Evolutionary conservation across 2,888 invertebrate species (phyloP).

Genomic region (Drosophila tanythrix): DNA sequence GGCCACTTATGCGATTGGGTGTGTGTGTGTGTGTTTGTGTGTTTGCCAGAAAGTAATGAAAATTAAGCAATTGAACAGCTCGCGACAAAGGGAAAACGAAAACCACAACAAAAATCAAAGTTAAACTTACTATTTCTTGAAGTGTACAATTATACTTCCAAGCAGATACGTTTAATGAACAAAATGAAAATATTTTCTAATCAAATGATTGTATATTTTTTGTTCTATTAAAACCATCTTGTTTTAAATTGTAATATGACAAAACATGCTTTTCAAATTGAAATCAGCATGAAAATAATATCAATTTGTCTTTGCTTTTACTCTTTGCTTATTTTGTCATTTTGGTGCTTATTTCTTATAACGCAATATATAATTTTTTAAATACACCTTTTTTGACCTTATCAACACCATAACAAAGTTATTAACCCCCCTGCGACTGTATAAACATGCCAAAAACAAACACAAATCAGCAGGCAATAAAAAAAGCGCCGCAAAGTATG

Average conservation of each 20-base stretch:
- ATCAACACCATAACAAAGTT: slow-evolving; percentile 30
- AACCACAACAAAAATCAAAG: neutral
- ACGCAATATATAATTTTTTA: neutral
- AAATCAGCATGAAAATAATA: neutral
- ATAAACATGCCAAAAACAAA: slow-evolving; percentile 43
- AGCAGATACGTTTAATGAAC: neutral
- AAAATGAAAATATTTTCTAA: neutral
- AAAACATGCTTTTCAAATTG: neutral
- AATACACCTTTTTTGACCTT: slow-evolving; percentile 4
- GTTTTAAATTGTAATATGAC: neutral
- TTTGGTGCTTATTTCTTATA: neutral
- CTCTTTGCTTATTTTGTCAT: neutral
- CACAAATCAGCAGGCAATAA: slow-evolving; percentile 45
- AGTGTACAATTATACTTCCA: neutral
- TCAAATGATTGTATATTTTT: neutral
- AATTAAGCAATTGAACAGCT: slow-evolving; percentile 56
- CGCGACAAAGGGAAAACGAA: slow-evolving; percentile 33
- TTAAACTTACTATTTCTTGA: neutral
- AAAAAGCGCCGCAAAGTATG: slow-evolving; percentile 46
- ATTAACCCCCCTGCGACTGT: slow-evolving; percentile 32
- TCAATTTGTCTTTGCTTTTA: neutral
- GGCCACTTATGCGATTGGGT: slow-evolving; percentile 37
- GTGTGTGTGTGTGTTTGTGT: neutral
- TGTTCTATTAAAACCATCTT: fast-evolving
- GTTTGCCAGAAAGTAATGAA: slow-evolving; percentile 11